Base-by-base conservation (phyloP, 2,797 vertebrate species). In the Chiloscyllium punctatum region DNA sequence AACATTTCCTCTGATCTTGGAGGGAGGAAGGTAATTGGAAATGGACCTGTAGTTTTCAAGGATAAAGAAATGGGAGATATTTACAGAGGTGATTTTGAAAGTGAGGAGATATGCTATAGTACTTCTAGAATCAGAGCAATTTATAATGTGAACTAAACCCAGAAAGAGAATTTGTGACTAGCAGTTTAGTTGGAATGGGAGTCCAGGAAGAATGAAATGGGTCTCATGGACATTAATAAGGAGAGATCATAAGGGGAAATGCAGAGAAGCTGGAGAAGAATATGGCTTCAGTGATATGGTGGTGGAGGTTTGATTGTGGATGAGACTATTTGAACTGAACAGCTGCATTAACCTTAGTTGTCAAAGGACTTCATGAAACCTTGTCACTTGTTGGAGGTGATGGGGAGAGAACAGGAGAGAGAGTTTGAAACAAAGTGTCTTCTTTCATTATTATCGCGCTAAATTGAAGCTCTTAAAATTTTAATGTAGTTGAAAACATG, bases 391-490 rank as follows among this genome's bases (percentile, higher is more conserved):
- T 33, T 66, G 16, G 18, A 91, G 33, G 30, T 91, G 30, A 37
- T n/a, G 9, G 6, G 90, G 23, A 92, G n/a, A 37, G 18, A 42
- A n/a, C n/a, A 25, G 21, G 21, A 1, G 2, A 92, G n/a, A 23
- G 42, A 3, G 90, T 25, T 69, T 69, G 37, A 92, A 37, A n/a
- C 25, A 92, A 23, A 0, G 16, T 37, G 8, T 68, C 37, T 69
- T 69, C 90, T 69, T 92, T 92, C n/a, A 92, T 42, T 23, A 84
- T 82, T 92, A 23, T 92, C 69, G 18, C 68, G 57, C 87, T n/a
- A 53, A 92, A 68, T n/a, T 68, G n/a, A 92, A 92, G 37, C 23
- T 84, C 82, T 42, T 48, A 84, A 84, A 25, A 1, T 84, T 84
- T 84, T 84, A 4, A 48, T 23, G 1, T 84, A 48, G 21, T 84